Evolutionary conservation across 1,140 invertebrate species (phyloP), one percentile per base, ranked within the genome.

Genomic region (Euwallacea similis): DNA sequence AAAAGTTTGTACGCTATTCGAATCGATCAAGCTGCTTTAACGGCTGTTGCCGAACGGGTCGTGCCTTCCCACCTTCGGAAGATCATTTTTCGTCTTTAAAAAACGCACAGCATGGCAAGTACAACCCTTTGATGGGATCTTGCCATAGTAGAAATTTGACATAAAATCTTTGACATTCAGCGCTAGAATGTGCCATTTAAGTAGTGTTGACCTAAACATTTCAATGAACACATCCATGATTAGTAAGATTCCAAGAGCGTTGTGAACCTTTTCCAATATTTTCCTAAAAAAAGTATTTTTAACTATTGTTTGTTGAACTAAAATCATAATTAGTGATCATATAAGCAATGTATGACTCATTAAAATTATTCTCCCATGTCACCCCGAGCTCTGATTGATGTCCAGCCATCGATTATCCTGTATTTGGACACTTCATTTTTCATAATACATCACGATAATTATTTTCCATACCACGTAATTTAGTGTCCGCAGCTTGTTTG

Each of bases 381-480:
- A 2, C 13, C 13, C 46, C 46, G 46, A 50, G 46, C 43, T 41
- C 64, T 66, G 64, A 66, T 66, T 66, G 64, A 66, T 66, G 64
- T 41, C n/a, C 64, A 7, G 13, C 46, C 15, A 66, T 66, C 53
- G 54, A 66, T 66, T 66, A 33, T 33, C 21, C 21, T 33, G 21
- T 33, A 33, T 33, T 33, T 33, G 21, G 21, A 56, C 53, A 46
- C 9, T 42, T 44, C 53, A 66, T 66, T 66, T 66, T 66, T 66
- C 64, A 33, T 33, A 33, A 66, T 66, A 66, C 54, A 66, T 66
- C 64, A 66, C 53, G 53, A 66, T 66, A 66, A 33, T 33, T 33
- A 33, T 33, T 33, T 33, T 33, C 21, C 21, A 33, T 33, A 33
- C 21, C 21, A 33, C 21, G 21, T 43, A 56, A 66, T 56, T 58